Conservation (phyloP, 2,113 vertebrate genomes). For the Panthera tigris region DNA sequence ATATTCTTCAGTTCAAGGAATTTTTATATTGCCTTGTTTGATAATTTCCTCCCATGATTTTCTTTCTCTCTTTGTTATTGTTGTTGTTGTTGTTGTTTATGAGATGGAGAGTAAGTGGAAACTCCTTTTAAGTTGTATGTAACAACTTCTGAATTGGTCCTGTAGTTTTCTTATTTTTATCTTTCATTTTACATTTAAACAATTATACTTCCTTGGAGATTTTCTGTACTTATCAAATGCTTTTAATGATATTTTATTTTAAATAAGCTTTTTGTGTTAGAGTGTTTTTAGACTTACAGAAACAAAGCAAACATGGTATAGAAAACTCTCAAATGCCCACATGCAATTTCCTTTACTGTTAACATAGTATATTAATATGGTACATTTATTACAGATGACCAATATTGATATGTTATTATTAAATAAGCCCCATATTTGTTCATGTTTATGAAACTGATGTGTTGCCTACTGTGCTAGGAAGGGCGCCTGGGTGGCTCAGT, state of each 20-base stretch:
- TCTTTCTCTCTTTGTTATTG: neutral
- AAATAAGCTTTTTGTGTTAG: neutral
- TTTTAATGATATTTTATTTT: neutral
- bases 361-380: neutral
- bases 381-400: neutral
- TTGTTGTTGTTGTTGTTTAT: too few relatives aligned
- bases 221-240: neutral
- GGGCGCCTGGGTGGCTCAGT: too few relatives aligned
- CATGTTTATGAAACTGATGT: neutral
- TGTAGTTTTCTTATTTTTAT: neutral
- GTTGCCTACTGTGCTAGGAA: neutral
- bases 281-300: neutral
- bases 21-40: neutral
- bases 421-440: neutral
- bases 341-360: neutral
- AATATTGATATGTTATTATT: neutral
- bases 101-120: neutral
- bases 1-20: neutral
- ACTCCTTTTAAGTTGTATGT: neutral
- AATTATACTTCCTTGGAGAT: neutral
- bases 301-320: neutral
- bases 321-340: neutral
- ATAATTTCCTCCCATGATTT: neutral
- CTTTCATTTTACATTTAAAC: neutral
- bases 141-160: neutral